A percentile compares a stretch with the other conserved stretches of the same genome.
Conservation (phyloP, 2,888 invertebrate genomes). For the Dyspetes luteomarginatus region DNA sequence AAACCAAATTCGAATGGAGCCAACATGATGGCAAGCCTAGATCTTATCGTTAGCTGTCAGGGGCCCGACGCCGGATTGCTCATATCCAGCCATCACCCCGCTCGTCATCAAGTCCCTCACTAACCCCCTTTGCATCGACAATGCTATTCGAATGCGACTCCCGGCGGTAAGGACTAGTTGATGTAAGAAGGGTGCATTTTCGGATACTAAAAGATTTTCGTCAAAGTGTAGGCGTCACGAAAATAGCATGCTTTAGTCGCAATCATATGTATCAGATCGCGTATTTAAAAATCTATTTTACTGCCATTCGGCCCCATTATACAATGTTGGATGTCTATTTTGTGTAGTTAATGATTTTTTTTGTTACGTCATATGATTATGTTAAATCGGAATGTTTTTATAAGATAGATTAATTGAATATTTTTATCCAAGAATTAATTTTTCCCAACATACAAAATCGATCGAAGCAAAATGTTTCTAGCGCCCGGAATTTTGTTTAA, state of each 20-base stretch:
- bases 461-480: too few species aligned
- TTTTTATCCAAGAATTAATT: neutral
- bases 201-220: constrained; percentile 26
- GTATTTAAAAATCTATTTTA: too few species aligned
- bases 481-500: too few species aligned
- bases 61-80: constrained; percentile 79
- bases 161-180: constrained; percentile 35
- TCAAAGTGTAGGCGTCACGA: neutral
- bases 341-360: neutral
- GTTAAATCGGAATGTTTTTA: neutral
- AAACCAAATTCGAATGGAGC: constrained; percentile 78
- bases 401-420: neutral
- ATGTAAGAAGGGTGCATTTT: constrained; percentile 54
- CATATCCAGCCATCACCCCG: constrained; percentile 72
- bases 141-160: constrained; percentile 57
- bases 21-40: constrained; percentile 73
- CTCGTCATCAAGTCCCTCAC: constrained; percentile 62
- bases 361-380: neutral
- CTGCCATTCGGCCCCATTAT: too few species aligned
- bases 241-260: neutral
- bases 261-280: neutral
- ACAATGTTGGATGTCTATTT: too few species aligned
- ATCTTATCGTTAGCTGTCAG: constrained; percentile 79
- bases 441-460: neutral
- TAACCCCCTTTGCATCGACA: constrained; percentile 27